phyloP scores from a whole-genome alignment of 2,797 vertebrate species.

The Florisuga fusca region DNA sequence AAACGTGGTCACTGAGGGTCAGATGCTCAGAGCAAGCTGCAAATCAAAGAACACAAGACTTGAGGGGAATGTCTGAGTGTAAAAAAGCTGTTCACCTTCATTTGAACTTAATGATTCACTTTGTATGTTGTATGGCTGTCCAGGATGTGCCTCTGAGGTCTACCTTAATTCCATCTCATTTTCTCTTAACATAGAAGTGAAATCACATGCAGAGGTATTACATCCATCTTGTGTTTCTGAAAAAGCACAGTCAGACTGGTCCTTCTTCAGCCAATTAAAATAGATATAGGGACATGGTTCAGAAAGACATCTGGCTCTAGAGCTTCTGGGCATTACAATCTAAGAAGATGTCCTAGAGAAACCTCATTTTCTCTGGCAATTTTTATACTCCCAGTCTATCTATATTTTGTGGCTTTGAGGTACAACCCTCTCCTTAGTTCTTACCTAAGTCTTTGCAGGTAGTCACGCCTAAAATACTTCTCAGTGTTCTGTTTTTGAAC shows the following conservation, averaged over 20 bases:
- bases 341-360: neutral
- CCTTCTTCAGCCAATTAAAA: neutral
- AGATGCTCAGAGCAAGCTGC: neutral
- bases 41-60: neutral
- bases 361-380: neutral
- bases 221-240: neutral
- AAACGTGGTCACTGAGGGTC: neutral
- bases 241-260: neutral
- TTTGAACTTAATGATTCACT: slow-evolving; percentile 6
- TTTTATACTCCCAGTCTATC: neutral
- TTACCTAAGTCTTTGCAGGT: neutral
- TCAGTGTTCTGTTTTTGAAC: neutral
- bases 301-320: neutral
- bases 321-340: neutral
- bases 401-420: neutral
- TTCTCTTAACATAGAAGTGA: neutral
- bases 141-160: neutral
- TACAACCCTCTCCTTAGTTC: neutral
- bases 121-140: neutral
- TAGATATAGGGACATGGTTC: neutral
- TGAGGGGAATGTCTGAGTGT: neutral
- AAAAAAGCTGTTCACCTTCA: neutral
- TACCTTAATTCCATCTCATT: neutral
- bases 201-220: neutral
- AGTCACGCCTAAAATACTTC: neutral